These are phyloP conservation scores for Dysidea cf. avara DNA, from an alignment of 37 sponge, comb jelly and placozoan species.

Conservation along the genomic window DNA sequence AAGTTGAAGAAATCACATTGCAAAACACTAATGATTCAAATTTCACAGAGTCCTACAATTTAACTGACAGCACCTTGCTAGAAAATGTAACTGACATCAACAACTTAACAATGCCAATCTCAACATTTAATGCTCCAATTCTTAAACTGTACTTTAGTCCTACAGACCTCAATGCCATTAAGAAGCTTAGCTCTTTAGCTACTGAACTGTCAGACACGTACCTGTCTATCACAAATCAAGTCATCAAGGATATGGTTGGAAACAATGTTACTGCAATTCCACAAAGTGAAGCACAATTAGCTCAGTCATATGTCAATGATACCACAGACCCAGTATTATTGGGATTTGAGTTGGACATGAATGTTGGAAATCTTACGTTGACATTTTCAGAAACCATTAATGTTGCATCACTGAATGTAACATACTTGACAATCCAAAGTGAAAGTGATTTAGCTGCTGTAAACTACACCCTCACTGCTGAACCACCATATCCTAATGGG, in stretches of 20 bases:
- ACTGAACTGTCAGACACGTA: constrained; percentile 33
- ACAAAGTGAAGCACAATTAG: constrained; percentile 3
- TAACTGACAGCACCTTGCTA: constrained; percentile 38
- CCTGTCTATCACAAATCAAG: constrained; percentile 48
- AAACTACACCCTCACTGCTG: constrained; percentile 53
- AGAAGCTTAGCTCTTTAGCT: constrained; percentile 63
- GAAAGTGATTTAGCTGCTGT: constrained; percentile 5
- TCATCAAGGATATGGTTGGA: constrained; percentile 73
- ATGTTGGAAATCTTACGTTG: constrained; percentile 74
- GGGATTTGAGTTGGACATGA: constrained; percentile 70
- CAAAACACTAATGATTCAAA: constrained; percentile 2
- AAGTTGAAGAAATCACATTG: constrained; percentile 71
- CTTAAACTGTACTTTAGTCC: constrained; percentile 57
- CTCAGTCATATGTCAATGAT: constrained; percentile 42
- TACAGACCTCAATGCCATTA: constrained; percentile 77
- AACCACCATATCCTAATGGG: constrained; percentile 74
- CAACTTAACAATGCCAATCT: constrained; percentile 23
- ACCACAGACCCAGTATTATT: constrained; percentile 51
- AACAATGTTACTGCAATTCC: constrained; percentile 48
- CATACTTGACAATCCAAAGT: constrained; percentile 62
- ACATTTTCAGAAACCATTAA: constrained; percentile 91
- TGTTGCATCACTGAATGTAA: constrained; percentile 73
- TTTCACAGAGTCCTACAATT: constrained; percentile 19
- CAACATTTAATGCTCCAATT: constrained; percentile 39
- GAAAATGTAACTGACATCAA: neutral